phyloP scores from a whole-genome alignment of 2,888 invertebrate genomes.

The Catotricha subobsoleta region DNA sequence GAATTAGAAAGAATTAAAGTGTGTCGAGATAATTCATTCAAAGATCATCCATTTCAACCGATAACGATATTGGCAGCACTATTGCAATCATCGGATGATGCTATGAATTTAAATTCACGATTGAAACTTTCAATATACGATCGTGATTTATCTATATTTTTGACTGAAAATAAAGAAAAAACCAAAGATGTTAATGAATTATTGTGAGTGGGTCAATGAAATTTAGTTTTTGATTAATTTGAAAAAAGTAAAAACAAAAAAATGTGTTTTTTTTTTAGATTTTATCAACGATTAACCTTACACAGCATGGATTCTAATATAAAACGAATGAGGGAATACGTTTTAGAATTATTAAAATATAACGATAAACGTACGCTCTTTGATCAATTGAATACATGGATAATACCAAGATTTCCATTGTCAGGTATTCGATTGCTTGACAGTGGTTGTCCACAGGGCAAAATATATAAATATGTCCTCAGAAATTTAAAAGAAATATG shows the following conservation, averaged over 20 bases:
- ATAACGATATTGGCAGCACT: conserved; percentile 58
- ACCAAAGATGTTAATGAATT: conserved; percentile 35
- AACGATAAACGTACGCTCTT: conserved; percentile 42
- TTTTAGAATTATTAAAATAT: conserved; percentile 68
- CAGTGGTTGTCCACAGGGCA: conserved; percentile 44
- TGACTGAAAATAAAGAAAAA: conserved; percentile 48
- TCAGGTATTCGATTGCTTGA: conserved; percentile 51
- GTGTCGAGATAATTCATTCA: neutral
- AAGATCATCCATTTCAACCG: conserved; percentile 36
- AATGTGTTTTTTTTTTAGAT: too few relatives aligned
- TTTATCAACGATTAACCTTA: too few relatives aligned
- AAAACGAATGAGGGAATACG: conserved; percentile 44
- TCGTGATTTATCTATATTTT: conserved; percentile 59
- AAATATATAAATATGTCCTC: too few relatives aligned
- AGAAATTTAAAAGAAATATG: conserved; percentile 54
- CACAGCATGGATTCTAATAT: too few relatives aligned
- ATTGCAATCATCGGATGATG: conserved; percentile 49
- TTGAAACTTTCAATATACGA: conserved; percentile 74
- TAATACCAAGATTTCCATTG: conserved; percentile 62
- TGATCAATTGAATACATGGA: conserved; percentile 52
- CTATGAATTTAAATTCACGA: conserved; percentile 46
- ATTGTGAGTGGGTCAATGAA: conserved; percentile 33
- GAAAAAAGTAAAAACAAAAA: too few relatives aligned
- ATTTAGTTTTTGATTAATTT: too few relatives aligned
- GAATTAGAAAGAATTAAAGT: conserved; percentile 46